Evolutionary conservation across 1,140 invertebrate genomes (phyloP), one percentile per base, ranked within the genome.

Genomic region (Philaenus spumarius): DNA sequence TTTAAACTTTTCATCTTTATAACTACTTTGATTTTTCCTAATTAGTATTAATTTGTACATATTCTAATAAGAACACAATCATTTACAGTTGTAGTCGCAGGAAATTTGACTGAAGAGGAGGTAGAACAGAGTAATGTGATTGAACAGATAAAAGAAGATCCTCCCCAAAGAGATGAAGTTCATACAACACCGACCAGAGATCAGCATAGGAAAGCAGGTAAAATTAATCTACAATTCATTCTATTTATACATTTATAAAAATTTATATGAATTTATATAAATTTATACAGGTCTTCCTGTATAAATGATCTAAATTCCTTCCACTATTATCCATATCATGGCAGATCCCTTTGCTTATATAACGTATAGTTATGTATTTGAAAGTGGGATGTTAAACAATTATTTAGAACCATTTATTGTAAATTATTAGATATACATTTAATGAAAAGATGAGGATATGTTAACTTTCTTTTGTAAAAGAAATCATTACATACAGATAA

Each of bases 101-200:
- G 82, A 60, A 88, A 87, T 75, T 83, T 84, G 68, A 85, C 80
- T 20, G 82, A 82, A 53, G 83, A 85, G 57, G 77, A 81, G 57
- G 75, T 78, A 46, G 69, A 75, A 60, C 69, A 71, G 66, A 65
- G 69, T 39, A 68, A 56, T 17, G 51, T 62, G 19, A 59, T 54
- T 20, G 59, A 58, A 14, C 55, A 47, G 17, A 72, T 69, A 63
- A 77, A 73, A 62, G 82, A 83, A 67, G 81, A 82, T 75, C 81
- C 82, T 58, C 70, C 84, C 62, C 83, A 85, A 68, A 75, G 82
- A 57, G 82, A 85, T 72, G 82, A 84, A 72, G 82, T 84, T 39
- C 81, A 83, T 71, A 76, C 78, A 59, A 78, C 78, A 60, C 76
- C 78, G 60, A 79, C 75, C 64, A 81, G 76, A 73, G 74, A 74